Evolutionary conservation across 2,888 invertebrate genomes (phyloP).

Genomic region (Dusona sp.): DNA sequence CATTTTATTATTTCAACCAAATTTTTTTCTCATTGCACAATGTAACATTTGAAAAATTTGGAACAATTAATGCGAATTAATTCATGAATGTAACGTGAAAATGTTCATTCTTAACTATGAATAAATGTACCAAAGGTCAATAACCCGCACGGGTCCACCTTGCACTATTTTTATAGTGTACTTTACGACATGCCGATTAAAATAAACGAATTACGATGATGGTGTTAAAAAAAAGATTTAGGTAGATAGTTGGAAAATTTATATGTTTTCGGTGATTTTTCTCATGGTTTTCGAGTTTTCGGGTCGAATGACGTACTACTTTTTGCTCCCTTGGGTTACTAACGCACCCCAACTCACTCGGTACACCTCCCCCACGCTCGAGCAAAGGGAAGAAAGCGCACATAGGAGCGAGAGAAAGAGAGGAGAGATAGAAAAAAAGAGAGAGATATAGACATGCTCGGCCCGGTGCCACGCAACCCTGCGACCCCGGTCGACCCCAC

Average conservation of each 20-base stretch:
- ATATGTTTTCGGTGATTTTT: constrained; percentile 48
- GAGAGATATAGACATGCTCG: constrained; percentile 19
- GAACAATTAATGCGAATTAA: not conserved
- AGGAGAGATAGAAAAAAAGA: constrained; percentile 6
- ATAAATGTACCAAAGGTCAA: not conserved
- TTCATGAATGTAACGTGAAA: not conserved
- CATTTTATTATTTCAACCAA: too few relatives aligned
- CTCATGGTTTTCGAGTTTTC: constrained; percentile 43
- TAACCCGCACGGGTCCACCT: not conserved
- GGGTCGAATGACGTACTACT: constrained; percentile 60
- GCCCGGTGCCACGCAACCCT: constrained; percentile 68
- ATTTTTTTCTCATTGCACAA: too few relatives aligned
- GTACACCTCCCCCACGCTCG: constrained; percentile 46
- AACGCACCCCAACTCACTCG: constrained; percentile 38
- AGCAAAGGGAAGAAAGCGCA: not conserved
- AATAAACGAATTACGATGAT: not conserved
- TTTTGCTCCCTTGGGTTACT: constrained; percentile 59
- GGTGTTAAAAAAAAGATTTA: constrained; percentile 12
- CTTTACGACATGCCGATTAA: not conserved
- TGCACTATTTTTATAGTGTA: not conserved
- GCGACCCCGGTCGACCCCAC: constrained; percentile 66
- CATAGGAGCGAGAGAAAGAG: not conserved
- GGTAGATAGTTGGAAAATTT: not conserved
- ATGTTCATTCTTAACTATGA: not conserved
- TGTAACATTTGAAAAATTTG: not conserved